These are phyloP conservation scores for Rhombomys opimus DNA, from an alignment of 2,113 vertebrate species.

Conservation along the genomic window DNA sequence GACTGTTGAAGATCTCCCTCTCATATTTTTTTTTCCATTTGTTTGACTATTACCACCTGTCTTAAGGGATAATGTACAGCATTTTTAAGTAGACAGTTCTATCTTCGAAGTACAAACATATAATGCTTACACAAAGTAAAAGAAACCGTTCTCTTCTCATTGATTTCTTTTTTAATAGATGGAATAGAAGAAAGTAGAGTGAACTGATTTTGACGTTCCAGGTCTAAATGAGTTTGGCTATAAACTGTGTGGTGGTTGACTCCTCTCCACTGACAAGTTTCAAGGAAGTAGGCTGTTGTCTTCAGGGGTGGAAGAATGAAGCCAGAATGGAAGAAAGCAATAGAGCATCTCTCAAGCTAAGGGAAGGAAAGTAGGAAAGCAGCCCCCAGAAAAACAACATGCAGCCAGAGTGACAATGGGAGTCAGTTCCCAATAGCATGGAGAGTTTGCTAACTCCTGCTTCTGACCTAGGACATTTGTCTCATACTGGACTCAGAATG, in stretches of 20 bases:
- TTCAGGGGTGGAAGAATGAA: not conserved
- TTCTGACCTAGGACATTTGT: not conserved
- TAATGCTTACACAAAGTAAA: too few relatives aligned
- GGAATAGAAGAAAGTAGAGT: not conserved
- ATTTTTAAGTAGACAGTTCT: too few relatives aligned
- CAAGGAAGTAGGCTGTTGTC: not conserved
- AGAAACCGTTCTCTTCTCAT: not conserved
- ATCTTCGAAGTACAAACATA: too few relatives aligned
- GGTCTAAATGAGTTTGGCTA: conserved; percentile 9
- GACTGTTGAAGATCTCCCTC: too few relatives aligned
- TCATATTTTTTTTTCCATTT: too few relatives aligned
- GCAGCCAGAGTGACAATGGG: too few relatives aligned
- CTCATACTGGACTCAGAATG: not conserved
- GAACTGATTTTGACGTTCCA: not conserved
- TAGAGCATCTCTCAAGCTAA: not conserved
- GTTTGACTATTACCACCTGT: too few relatives aligned
- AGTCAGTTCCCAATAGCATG: not conserved
- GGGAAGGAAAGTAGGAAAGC: not conserved
- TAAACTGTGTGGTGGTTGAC: not conserved
- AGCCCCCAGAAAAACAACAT: not conserved
- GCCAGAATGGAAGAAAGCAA: not conserved
- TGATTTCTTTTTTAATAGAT: not conserved
- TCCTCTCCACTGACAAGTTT: not conserved
- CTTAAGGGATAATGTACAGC: too few relatives aligned
- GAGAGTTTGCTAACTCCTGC: not conserved